Evolutionary conservation across 1,140 invertebrate species (phyloP).

Genomic region (Artemia franciscana): DNA sequence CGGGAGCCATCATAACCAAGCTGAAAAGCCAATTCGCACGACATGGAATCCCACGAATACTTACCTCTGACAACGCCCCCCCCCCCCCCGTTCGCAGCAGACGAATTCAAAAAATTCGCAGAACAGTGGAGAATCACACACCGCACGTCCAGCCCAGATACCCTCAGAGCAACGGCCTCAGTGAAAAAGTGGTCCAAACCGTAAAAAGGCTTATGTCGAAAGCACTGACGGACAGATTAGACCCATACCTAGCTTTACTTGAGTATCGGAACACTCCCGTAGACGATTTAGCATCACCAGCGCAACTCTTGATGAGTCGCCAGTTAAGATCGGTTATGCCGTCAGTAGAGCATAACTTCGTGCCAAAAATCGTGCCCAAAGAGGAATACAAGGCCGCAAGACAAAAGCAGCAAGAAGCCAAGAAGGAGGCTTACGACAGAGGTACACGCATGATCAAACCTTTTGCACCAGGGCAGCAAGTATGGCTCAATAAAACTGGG

Average conservation of each 20-base stretch:
- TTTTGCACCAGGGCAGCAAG: not conserved
- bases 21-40: not conserved
- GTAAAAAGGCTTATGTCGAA: conserved; percentile 16
- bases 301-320: not conserved
- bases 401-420: not conserved
- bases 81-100: not conserved
- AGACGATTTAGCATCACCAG: not conserved
- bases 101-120: not conserved
- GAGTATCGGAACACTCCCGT: not conserved
- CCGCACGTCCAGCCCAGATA: not conserved
- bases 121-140: not conserved
- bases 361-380: not conserved
- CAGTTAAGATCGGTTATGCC: not conserved
- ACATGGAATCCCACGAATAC: not conserved
- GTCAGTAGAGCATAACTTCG: not conserved
- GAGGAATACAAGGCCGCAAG: too few species aligned
- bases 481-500: too few species aligned
- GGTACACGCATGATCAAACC: not conserved
- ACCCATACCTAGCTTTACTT: not conserved
- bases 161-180: conserved; percentile 2
- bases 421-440: not conserved
- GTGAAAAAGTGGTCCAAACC: conserved; percentile 2
- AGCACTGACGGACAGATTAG: not conserved
- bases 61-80: conserved; percentile 1
- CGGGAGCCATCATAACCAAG: not conserved